These are phyloP conservation scores for Euura saliciscinereae DNA, from an alignment of 1,140 invertebrate species.

Conservation along the genomic window DNA sequence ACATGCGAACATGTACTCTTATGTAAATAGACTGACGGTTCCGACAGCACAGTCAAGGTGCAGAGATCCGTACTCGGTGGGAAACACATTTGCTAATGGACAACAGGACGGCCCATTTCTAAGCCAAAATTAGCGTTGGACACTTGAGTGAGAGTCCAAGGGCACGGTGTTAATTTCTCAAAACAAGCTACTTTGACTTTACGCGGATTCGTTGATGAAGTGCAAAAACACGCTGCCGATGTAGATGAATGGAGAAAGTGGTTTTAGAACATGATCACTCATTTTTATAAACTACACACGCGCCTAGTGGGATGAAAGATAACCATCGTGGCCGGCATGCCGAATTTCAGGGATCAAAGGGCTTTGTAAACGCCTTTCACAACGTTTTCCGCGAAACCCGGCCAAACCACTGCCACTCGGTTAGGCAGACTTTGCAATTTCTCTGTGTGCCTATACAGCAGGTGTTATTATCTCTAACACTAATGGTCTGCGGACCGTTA, in stretches of 20 bases:
- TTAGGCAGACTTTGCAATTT: slow-evolving; percentile 1
- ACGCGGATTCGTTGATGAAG: not conserved
- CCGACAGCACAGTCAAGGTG: not conserved
- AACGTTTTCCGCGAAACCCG: not conserved
- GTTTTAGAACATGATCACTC: not conserved
- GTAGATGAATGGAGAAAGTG: not conserved
- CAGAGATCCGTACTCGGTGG: not conserved
- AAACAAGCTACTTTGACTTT: not conserved
- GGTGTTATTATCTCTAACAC: not conserved
- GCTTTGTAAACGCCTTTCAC: not conserved
- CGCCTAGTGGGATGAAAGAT: not conserved
- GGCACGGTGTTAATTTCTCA: not conserved
- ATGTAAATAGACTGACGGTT: no score
- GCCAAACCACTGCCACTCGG: not conserved
- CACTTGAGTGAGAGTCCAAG: not conserved
- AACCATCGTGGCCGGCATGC: no score
- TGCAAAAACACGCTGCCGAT: not conserved
- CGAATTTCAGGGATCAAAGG: not conserved
- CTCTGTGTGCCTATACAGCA: not conserved
- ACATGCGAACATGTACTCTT: no score
- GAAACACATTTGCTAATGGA: slow-evolving; percentile 7
- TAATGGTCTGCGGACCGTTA: not conserved
- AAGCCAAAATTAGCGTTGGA: not conserved
- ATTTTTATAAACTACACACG: not conserved
- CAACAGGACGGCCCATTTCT: not conserved